Conservation (phyloP, 2,113 vertebrate species). For the Dicentrarchus labrax region DNA sequence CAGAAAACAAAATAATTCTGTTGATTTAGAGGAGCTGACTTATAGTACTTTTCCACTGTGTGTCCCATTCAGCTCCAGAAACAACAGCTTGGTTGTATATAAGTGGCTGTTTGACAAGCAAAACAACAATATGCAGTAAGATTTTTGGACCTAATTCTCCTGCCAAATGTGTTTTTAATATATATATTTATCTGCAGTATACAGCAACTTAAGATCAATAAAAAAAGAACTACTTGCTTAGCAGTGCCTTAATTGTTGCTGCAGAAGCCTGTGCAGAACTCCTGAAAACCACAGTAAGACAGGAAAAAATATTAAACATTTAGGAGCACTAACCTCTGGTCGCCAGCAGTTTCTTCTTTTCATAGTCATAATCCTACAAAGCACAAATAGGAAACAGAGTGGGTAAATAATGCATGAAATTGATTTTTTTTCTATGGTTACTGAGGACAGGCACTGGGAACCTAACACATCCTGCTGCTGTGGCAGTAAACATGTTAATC, state of each 20-base stretch:
- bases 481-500: conserved; percentile 56
- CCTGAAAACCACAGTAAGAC: conserved; percentile 6
- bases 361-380: conserved; percentile 85
- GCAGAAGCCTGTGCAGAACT: conserved; percentile 11
- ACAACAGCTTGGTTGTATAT: conserved; percentile 13
- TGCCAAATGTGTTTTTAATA: conserved; percentile 14
- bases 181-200: conserved; percentile 4
- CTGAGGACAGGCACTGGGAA: conserved; percentile 34
- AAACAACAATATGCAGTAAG: conserved; percentile 25
- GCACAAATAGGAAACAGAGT: conserved; percentile 57
- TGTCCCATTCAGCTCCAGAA: background rate
- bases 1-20: background rate
- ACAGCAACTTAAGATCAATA: conserved; percentile 17
- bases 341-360: conserved; percentile 86
- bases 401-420: conserved; percentile 75
- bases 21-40: background rate
- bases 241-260: conserved; percentile 16
- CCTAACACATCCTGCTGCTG: conserved; percentile 37
- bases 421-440: conserved; percentile 40
- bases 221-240: conserved; percentile 8
- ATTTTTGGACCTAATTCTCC: background rate
- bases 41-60: background rate
- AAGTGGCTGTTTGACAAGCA: conserved; percentile 1
- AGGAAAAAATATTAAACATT: conserved; percentile 52
- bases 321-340: conserved; percentile 80